Percentiles rank a stretch among this genome's conserved stretches.
phyloP scores from a whole-genome alignment of 2,113 vertebrate genomes.

The Hoplias malabaricus region DNA sequence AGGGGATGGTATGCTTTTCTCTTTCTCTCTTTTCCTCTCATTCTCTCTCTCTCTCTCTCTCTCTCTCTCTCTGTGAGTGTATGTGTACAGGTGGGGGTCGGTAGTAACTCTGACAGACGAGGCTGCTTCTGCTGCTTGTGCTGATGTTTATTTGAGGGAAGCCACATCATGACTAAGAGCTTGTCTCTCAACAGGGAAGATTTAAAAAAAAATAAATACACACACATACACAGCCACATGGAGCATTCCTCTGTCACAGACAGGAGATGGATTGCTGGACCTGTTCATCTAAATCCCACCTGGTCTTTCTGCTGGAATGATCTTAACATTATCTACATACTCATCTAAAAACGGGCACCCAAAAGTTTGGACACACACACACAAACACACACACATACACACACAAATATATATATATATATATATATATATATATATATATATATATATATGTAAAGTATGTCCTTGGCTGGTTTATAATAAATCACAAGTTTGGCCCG shows the following conservation, averaged over 20 bases:
- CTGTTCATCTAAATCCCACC: slow-evolving; percentile 11
- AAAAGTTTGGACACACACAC: no score
- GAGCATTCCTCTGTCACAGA: slow-evolving; percentile 24
- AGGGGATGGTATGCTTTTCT: slow-evolving; percentile 23
- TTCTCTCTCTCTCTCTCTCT: not conserved
- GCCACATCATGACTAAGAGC: slow-evolving; percentile 44
- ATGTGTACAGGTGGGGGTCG: not conserved
- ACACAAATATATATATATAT: no score
- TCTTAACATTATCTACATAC: no score
- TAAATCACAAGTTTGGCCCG: no score
- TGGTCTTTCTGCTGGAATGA: not conserved
- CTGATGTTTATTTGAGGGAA: slow-evolving; percentile 42
- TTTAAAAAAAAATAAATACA: not conserved
- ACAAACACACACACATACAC: no score
- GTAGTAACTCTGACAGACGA: slow-evolving; percentile 15
- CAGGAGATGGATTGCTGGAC: not conserved
- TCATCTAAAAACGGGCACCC: no score
- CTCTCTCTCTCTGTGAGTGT: not conserved
- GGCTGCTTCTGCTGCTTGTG: slow-evolving; percentile 6
- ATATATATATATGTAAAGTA: not conserved
- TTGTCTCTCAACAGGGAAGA: slow-evolving; percentile 22
- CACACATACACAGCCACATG: not conserved
- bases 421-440: no score
- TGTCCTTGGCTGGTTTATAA: not conserved
- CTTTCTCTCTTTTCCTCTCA: not conserved